A percentile compares a stretch with the other conserved stretches of the same genome.
Conservation (phyloP, 53 echinoderm and acorn worm species). For the Luidia sarsii region DNA sequence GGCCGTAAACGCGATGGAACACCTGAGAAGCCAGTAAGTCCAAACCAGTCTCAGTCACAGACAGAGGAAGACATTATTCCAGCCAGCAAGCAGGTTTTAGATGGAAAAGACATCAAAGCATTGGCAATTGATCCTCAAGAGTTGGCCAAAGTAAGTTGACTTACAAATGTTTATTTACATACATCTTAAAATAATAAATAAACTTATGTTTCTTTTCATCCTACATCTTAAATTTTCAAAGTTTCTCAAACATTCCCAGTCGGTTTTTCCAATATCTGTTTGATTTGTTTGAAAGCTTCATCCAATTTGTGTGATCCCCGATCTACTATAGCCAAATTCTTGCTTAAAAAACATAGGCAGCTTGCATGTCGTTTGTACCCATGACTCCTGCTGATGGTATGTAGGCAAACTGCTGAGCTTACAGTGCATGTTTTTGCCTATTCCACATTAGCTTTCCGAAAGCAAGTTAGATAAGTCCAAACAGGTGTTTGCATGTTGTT, state of each 20-base stretch:
- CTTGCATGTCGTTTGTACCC: no score
- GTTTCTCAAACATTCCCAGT: no score
- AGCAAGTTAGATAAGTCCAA: no score
- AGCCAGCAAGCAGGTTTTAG: conserved; percentile 86
- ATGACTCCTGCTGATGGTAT: no score
- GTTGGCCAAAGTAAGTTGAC: conserved; percentile 71
- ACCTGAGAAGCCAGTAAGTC: conserved; percentile 94
- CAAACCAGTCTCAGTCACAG: conserved; percentile 87
- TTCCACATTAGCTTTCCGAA: no score
- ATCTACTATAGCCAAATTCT: no score
- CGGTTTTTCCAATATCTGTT: no score
- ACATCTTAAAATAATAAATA: conserved; percentile 78
- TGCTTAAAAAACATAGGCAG: no score
- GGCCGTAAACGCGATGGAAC: conserved; percentile 87
- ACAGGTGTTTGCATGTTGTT: no score
- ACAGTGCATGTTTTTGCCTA: no score
- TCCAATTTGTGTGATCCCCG: not conserved
- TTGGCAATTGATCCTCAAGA: conserved; percentile 86
- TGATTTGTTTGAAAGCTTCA: not conserved
- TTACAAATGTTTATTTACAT: not conserved
- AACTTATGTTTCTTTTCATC: conserved; percentile 51
- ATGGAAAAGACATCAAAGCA: conserved; percentile 98
- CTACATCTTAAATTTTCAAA: not conserved
- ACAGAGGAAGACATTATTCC: conserved; percentile 80
- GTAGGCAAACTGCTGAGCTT: no score